Evolutionary conservation across 2,113 vertebrate genomes (phyloP), one percentile per base, ranked within the genome.

Genomic region (Symphodus melops): DNA sequence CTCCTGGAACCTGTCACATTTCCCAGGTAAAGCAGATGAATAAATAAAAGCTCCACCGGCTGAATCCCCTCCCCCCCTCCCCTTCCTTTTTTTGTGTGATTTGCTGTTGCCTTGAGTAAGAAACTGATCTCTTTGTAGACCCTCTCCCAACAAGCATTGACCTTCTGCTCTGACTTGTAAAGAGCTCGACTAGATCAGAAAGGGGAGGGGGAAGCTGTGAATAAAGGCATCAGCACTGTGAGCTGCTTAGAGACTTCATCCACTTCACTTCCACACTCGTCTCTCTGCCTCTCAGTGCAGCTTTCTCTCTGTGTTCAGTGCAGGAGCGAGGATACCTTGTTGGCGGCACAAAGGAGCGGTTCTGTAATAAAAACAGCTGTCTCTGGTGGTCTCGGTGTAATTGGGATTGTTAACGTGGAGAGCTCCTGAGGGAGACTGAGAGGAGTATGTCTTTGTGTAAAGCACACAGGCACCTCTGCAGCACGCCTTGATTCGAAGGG

Each of bases 321-420:
- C 68, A 49, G 77, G 59, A 87, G 89, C 79, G 80, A 68, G 86
- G 82, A 87, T 92, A 92, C 87, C 91, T 92, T 90, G 93, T 93
- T 90, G 88, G 83, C 83, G 82, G 86, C 92, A 93, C 92, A 93
- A 91, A 93, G 89, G 86, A 92, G 91, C 83, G 84, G 76, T 73
- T 90, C 87, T 84, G 91, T 93, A 94, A 94, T 94, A 94, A 95
- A 93, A 94, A 90, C 91, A 92, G 91, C 89, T 91, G 93, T 95
- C 94, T 95, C 94, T 92, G 92, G 94, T 93, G 94, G 93, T 93
- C 92, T 84, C 55, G 78, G 89, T 92, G 91, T 95, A 95, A 95
- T 95, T 95, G 92, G 93, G 92, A 94, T 94, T 94, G 94, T 95
- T 94, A 95, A 91, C 92, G 90, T 88, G 89, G 82, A 90, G 86